Evolutionary conservation across 2,113 vertebrate species (phyloP).

Genomic region (Cyprinodon tularosa): DNA sequence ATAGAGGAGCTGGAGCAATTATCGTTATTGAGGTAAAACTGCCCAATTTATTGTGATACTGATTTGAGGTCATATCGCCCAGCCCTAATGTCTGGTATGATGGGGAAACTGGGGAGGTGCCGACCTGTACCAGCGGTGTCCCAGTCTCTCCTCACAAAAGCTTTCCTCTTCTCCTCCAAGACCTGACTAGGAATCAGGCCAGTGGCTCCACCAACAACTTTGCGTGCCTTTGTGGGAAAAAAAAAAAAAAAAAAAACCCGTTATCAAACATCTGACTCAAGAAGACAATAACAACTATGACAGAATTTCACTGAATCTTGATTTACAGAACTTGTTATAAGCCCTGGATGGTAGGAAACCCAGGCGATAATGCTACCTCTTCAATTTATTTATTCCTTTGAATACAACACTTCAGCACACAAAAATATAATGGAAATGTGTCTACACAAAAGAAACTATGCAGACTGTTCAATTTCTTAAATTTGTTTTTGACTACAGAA

Average conservation of each 20-base stretch:
- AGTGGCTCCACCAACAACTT: conserved; percentile 89
- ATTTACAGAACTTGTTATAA: background rate
- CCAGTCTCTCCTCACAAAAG: conserved; percentile 95
- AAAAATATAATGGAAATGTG: background rate
- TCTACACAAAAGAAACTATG: too few species aligned
- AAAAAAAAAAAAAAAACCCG: background rate
- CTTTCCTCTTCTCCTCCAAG: conserved; percentile 98
- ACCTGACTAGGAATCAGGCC: conserved; percentile 98
- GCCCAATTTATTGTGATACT: too few species aligned
- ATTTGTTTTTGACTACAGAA: too few species aligned
- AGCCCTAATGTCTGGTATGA: background rate
- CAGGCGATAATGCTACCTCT: too few species aligned
- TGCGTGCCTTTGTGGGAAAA: conserved; percentile 81
- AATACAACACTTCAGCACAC: background rate
- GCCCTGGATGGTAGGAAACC: too few species aligned
- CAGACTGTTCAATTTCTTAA: too few species aligned
- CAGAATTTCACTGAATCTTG: background rate
- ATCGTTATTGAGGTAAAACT: too few species aligned
- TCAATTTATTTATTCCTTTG: too few species aligned
- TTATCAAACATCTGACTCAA: background rate
- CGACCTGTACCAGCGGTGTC: conserved; percentile 83
- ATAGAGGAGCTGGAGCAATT: too few species aligned
- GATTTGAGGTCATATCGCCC: too few species aligned
- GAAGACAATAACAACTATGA: background rate
- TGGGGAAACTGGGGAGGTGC: conserved; percentile 1